Base-by-base conservation (phyloP, 1,140 invertebrate species). In the Magallana gigas region DNA sequence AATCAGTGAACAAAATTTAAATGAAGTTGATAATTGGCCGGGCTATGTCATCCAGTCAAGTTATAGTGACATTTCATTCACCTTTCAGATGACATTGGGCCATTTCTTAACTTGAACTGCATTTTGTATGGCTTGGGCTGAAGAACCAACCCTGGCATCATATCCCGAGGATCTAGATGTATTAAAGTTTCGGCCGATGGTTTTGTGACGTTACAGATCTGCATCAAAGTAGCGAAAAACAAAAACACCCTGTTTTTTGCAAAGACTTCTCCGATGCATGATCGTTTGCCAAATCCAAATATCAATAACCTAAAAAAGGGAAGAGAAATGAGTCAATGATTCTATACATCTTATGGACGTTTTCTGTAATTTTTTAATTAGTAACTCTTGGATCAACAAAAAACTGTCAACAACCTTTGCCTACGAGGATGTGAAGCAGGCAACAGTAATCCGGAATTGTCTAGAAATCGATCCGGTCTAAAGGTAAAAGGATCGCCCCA, bases 401-500 rank as follows among this genome's bases (percentile, higher is more conserved):
- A 48, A 48, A 48, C 2, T 48, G 36, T 48, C 36, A 48, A 48
- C 36, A 48, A 89, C 88, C 83, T 84, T 71, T 83, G n/a, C 58
- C 88, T 80, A 29, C 81, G 64, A 11, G 85, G 86, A 56, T 87
- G 86, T n/a, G 81, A 80, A 7, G 84, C 58, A n/a, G 88, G 84
- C 36, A 85, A 56, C n/a, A 85, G 57, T 8, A 85, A 48, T 12
- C 89, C 91, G 12, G 64, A 18, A 7, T 81, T 85, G 29, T 89
- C 87, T 14, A 92, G 57, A 59, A 91, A 92, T 29, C 97, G 94
- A 7, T 96, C 95, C 0, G 97, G 97, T 18, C 95, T 95, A 92
- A 97, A 98, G 12, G 94, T 91, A 16, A 97, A 95, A 0, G 98
- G 97, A 36, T 97, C 94, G 8, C 91, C 89, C 96, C 97, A 98